A percentile compares a stretch with the other conserved stretches of the same genome.
Evolutionary conservation across 1,140 invertebrate genomes (phyloP).

Genomic region (Polyergus mexicanus): DNA sequence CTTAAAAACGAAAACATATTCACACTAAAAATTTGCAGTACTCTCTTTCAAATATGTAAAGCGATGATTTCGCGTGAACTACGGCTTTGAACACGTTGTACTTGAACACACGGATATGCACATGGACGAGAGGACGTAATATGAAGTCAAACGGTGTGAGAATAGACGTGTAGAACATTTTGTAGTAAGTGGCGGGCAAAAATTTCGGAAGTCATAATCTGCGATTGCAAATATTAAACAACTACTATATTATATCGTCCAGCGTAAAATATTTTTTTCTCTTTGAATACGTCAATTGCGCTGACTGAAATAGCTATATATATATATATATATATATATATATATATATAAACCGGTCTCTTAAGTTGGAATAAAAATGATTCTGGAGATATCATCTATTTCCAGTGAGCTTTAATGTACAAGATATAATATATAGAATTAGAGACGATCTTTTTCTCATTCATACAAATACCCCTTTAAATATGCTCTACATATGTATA

Average conservation of each 20-base stretch:
- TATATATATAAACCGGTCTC: conserved; percentile 7
- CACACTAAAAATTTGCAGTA: conserved; percentile 79
- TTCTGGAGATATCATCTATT: conserved; percentile 14
- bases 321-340: no score
- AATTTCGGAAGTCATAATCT: conserved; percentile 53
- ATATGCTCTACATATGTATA: conserved; percentile 57
- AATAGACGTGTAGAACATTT: conserved; percentile 38
- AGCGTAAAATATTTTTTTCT: conserved; percentile 41
- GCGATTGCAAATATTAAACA: conserved; percentile 48
- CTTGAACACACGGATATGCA: conserved; percentile 63
- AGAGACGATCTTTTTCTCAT: conserved; percentile 31
- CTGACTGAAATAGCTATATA: conserved; percentile 12
- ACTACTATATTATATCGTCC: conserved; percentile 23
- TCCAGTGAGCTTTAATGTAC: conserved; percentile 27
- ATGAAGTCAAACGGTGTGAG: conserved; percentile 37
- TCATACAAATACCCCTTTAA: conserved; percentile 43
- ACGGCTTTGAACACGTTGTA: conserved; percentile 64
- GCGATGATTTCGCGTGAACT: conserved; percentile 64
- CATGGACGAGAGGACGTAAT: conserved; percentile 35
- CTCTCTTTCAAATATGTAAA: conserved; percentile 70
- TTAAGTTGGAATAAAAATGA: conserved; percentile 42
- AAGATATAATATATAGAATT: conserved; percentile 25
- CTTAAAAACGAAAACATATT: conserved; percentile 78
- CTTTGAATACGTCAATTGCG: conserved; percentile 7
- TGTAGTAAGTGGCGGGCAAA: conserved; percentile 48